A percentile compares a stretch with the other conserved stretches of the same genome.
These are phyloP conservation scores for Dolichallabes microphthalmus DNA, from an alignment of 2,113 vertebrate species.

Conservation along the genomic window DNA sequence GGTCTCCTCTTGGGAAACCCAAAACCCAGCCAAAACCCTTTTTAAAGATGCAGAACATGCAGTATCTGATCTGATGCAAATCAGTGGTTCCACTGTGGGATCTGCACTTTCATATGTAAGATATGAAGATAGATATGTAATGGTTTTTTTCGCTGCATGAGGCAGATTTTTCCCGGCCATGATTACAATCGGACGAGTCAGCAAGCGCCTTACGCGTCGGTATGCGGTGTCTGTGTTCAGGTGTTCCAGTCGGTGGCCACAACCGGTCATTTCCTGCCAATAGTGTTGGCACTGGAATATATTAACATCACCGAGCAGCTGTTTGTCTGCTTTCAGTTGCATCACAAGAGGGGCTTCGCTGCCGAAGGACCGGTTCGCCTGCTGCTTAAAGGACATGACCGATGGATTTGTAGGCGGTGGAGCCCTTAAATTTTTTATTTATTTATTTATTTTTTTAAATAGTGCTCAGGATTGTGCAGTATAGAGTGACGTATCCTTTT, in stretches of 20 bases:
- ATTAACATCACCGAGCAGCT: neutral
- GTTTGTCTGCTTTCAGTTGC: neutral
- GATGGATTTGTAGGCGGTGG: too few species aligned
- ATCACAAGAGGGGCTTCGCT: neutral
- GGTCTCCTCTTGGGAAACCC: neutral
- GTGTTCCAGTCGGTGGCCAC: neutral
- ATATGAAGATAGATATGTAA: neutral
- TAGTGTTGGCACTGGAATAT: neutral
- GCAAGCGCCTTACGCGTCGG: neutral
- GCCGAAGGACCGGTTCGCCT: neutral
- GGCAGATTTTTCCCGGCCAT: neutral
- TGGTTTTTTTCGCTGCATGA: neutral
- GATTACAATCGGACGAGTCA: neutral
- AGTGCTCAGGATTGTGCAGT: too few species aligned
- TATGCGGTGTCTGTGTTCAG: conserved; percentile 4
- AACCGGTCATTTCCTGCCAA: neutral
- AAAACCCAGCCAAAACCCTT: neutral
- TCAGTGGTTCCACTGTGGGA: neutral
- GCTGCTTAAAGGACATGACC: neutral
- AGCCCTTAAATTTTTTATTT: too few species aligned
- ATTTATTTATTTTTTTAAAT: too few species aligned
- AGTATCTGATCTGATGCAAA: neutral
- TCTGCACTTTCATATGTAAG: neutral
- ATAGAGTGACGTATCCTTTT: too few species aligned
- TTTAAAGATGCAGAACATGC: neutral